Conservation (phyloP, 2,888 invertebrate genomes). For the Drosophila melanosoma region DNA sequence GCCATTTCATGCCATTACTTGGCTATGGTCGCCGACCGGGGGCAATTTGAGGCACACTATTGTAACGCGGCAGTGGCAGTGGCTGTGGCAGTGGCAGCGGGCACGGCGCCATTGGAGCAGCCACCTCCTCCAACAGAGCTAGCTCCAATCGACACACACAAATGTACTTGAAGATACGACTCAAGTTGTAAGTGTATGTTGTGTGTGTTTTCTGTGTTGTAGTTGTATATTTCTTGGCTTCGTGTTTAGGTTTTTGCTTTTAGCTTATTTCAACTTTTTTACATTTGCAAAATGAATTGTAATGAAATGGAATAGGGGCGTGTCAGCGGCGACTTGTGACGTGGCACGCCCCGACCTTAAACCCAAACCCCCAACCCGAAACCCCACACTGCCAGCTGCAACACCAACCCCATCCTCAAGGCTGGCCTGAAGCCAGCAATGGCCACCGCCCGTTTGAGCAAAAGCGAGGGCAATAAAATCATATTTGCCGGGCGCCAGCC, state of each 20-base stretch:
- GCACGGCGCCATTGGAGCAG: conserved; percentile 67
- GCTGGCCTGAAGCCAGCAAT: conserved; percentile 39
- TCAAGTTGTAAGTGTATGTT: conserved; percentile 4
- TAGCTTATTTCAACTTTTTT: conserved; percentile 66
- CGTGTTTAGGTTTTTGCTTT: conserved; percentile 42
- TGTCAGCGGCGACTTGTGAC: conserved; percentile 34
- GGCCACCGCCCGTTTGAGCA: conserved; percentile 46
- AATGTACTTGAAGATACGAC: conserved; percentile 44
- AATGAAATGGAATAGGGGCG: conserved; percentile 55
- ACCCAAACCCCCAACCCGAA: background rate
- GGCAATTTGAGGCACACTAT: conserved; percentile 74
- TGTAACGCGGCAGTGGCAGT: conserved; percentile 59
- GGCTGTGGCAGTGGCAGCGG: conserved; percentile 54
- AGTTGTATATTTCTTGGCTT: conserved; percentile 23
- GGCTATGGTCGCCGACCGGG: conserved; percentile 52
- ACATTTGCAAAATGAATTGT: conserved; percentile 83
- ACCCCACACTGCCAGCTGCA: background rate
- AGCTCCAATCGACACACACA: conserved; percentile 19
- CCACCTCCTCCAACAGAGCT: conserved; percentile 21
- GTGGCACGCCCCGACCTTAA: conserved; percentile 35
- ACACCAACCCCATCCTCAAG: background rate
- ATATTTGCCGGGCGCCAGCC: conserved; percentile 85
- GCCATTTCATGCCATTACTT: conserved; percentile 82
- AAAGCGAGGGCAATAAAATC: conserved; percentile 73
- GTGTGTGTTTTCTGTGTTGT: conserved; percentile 4